A percentile compares a stretch with the other conserved stretches of the same genome.
These are phyloP conservation scores for Dioctria rufipes DNA, from an alignment of 2,888 invertebrate genomes.

Conservation along the genomic window DNA sequence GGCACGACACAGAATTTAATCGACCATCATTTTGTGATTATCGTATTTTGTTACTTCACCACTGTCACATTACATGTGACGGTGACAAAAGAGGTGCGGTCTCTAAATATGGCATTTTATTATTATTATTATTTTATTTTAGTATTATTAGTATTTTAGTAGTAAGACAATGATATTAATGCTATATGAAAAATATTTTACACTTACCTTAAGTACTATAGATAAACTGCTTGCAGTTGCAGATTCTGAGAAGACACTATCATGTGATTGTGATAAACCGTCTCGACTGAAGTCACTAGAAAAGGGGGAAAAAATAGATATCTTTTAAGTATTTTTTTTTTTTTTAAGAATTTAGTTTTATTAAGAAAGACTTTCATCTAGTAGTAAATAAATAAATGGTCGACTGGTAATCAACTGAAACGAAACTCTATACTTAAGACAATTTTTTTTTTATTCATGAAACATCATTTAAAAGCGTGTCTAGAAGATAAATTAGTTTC, in stretches of 20 bases:
- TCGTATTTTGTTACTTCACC: not conserved
- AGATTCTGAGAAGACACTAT: conserved; percentile 88
- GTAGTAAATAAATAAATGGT: too few relatives aligned
- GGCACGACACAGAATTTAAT: conserved; percentile 8
- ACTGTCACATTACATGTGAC: too few relatives aligned
- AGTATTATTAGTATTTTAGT: not conserved
- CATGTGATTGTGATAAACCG: conserved; percentile 89
- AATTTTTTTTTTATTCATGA: too few relatives aligned
- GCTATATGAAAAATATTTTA: not conserved
- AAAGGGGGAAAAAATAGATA: conserved; percentile 25
- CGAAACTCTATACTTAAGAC: too few relatives aligned
- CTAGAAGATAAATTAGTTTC: too few relatives aligned
- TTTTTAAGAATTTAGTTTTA: too few relatives aligned
- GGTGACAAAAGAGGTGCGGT: too few relatives aligned
- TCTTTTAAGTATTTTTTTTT: too few relatives aligned
- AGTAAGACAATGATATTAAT: not conserved
- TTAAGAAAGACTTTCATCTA: too few relatives aligned
- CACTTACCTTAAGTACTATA: conserved; percentile 69
- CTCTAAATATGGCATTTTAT: not conserved
- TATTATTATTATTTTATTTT: not conserved
- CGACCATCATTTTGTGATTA: not conserved
- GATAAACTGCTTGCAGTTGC: conserved; percentile 71
- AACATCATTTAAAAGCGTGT: too few relatives aligned
- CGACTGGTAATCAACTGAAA: too few relatives aligned
- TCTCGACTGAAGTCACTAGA: conserved; percentile 69